Conservation (phyloP, 2,797 vertebrate species). For the Tauraco hartlaubi region DNA sequence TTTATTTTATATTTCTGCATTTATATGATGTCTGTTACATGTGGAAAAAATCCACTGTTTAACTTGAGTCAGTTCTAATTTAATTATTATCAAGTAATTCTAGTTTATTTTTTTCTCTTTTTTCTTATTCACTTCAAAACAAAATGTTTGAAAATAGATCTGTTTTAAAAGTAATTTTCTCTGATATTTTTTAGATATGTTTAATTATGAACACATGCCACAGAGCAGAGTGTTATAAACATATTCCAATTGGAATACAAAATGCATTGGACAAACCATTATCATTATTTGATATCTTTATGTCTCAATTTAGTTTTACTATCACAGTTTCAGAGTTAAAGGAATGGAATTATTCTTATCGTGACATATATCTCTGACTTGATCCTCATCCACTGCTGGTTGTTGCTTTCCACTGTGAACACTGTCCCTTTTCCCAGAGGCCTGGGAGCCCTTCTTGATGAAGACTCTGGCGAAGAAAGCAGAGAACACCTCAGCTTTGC, state of each 20-base stretch:
- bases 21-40: background rate
- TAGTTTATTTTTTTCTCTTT: background rate
- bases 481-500: background rate
- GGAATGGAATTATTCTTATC: background rate
- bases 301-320: background rate
- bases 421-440: background rate
- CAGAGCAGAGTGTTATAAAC: background rate
- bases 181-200: background rate
- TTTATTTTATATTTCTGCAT: background rate
- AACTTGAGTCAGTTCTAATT: background rate
- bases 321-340: background rate
- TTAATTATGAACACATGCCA: background rate
- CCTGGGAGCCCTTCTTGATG: background rate
- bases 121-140: background rate
- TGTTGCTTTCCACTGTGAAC: background rate
- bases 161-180: background rate
- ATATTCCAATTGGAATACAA: background rate
- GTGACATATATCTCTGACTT: background rate
- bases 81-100: background rate
- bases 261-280: background rate
- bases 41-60: background rate
- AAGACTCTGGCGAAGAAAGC: fast-evolving
- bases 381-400: background rate
- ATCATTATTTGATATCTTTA: background rate
- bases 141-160: background rate